Evolutionary conservation across 1,140 invertebrate species (phyloP).

Genomic region (Anastrepha ludens): DNA sequence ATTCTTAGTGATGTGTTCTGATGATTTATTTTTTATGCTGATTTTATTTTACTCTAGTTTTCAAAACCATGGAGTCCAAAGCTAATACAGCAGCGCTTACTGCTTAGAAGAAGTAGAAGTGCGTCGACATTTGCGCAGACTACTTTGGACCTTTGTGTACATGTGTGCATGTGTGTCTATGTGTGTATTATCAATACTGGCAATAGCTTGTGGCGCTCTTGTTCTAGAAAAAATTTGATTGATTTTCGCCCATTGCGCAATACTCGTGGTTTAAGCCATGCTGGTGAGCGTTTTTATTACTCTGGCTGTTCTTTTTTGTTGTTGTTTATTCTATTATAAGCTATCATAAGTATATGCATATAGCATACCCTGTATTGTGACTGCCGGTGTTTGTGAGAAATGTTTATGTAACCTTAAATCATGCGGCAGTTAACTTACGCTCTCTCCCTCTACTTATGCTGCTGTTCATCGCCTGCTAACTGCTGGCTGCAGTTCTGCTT

Average conservation of each 20-base stretch:
- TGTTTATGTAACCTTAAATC: background rate
- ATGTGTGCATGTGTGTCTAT: background rate
- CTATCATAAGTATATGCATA: no score
- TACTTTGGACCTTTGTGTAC: background rate
- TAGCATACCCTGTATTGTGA: background rate
- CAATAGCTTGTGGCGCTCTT: background rate
- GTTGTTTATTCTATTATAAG: background rate
- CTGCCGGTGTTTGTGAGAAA: background rate
- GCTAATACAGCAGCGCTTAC: no score
- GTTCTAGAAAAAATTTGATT: conserved; percentile 1
- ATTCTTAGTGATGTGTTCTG: background rate
- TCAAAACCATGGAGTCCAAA: no score
- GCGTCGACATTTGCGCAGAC: no score
- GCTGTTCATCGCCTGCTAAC: background rate
- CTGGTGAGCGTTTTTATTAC: background rate
- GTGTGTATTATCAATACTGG: background rate
- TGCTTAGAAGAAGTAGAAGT: no score
- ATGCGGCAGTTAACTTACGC: background rate
- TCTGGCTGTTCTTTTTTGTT: background rate
- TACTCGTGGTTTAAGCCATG: background rate
- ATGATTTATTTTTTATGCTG: background rate
- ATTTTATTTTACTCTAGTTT: background rate
- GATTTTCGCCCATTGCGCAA: background rate
- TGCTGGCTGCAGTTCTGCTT: background rate
- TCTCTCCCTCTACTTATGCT: background rate